These are phyloP conservation scores for Helicolenus hilgendorfi DNA, from an alignment of 2,797 vertebrate genomes.

Conservation along the genomic window DNA sequence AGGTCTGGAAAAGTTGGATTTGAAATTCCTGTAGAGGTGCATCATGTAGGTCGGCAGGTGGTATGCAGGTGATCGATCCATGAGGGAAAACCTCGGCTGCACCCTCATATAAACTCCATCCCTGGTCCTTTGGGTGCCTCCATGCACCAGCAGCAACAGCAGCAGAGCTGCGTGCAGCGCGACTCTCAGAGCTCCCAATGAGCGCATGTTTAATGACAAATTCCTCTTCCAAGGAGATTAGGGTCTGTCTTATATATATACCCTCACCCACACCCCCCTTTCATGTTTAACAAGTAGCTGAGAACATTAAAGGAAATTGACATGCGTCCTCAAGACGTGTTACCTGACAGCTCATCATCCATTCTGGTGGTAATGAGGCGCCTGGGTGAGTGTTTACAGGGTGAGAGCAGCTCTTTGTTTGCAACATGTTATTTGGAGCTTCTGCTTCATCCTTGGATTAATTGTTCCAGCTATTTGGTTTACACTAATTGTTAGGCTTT, in stretches of 20 bases:
- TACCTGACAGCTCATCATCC: slow-evolving; percentile 91
- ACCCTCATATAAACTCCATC: slow-evolving; percentile 47
- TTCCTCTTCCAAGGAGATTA: slow-evolving; percentile 65
- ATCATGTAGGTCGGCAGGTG: slow-evolving; percentile 90
- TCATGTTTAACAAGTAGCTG: slow-evolving; percentile 90
- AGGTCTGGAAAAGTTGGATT: slow-evolving; percentile 73
- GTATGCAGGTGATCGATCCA: slow-evolving; percentile 63
- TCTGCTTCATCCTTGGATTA: slow-evolving; percentile 47
- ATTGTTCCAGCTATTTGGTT: slow-evolving; percentile 67
- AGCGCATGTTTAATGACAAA: slow-evolving; percentile 87
- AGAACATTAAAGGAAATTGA: slow-evolving; percentile 91
- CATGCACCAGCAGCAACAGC: slow-evolving; percentile 50
- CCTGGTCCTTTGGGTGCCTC: slow-evolving; percentile 29
- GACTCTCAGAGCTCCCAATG: slow-evolving; percentile 67
- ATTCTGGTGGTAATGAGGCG: slow-evolving; percentile 90
- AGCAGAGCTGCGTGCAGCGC: slow-evolving; percentile 80
- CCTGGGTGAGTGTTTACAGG: slow-evolving; percentile 79
- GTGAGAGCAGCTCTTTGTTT: slow-evolving; percentile 69
- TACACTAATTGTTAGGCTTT: slow-evolving; percentile 78
- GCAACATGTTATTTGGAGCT: slow-evolving; percentile 39
- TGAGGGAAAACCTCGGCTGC: slow-evolving; percentile 8
- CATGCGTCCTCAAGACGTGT: slow-evolving; percentile 86
- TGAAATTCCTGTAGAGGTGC: slow-evolving; percentile 90
- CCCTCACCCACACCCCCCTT: slow-evolving; percentile 78
- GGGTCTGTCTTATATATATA: slow-evolving; percentile 89